Evolutionary conservation across 2,113 vertebrate species (phyloP).

Genomic region (Leptobrachium ailaonicum): DNA sequence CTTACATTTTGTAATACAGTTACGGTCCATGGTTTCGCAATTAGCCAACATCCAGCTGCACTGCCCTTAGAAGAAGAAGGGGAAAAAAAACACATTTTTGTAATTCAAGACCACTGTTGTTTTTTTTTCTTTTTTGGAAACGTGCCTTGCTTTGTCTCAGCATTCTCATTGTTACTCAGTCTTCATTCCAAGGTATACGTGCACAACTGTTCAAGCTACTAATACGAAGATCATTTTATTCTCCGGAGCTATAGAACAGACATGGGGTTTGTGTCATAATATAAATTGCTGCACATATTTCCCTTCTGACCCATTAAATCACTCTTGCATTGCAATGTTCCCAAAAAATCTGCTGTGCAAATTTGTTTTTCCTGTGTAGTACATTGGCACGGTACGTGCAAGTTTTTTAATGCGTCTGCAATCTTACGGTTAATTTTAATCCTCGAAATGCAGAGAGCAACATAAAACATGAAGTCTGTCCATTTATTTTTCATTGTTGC

Average conservation of each 20-base stretch:
- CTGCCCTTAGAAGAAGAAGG: too few species aligned
- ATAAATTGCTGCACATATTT: conserved; percentile 16
- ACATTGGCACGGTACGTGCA: conserved; percentile 6
- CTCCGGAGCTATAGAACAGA: not conserved
- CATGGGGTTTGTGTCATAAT: not conserved
- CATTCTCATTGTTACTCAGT: conserved; percentile 2
- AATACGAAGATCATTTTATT: conserved; percentile 6
- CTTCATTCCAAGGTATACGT: not conserved
- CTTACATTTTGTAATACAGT: too few species aligned
- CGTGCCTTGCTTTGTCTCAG: not conserved
- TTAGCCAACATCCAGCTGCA: too few species aligned
- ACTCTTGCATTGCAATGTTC: conserved; percentile 37
- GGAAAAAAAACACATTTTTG: too few species aligned
- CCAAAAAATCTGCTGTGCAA: conserved; percentile 30
- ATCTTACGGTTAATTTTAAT: conserved; percentile 29
- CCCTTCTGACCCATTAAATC: conserved; percentile 30
- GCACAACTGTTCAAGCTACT: conserved; percentile 27
- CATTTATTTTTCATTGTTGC: not conserved
- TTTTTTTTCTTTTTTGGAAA: not conserved
- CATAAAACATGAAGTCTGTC: conserved; percentile 8
- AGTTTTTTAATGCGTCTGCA: conserved; percentile 24
- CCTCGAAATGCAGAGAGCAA: not conserved
- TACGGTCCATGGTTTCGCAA: too few species aligned
- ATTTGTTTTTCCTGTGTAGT: conserved; percentile 22
- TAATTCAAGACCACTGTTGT: too few species aligned